Evolutionary conservation across 1,140 invertebrate genomes (phyloP).

Genomic region (Antheraea mylitta): DNA sequence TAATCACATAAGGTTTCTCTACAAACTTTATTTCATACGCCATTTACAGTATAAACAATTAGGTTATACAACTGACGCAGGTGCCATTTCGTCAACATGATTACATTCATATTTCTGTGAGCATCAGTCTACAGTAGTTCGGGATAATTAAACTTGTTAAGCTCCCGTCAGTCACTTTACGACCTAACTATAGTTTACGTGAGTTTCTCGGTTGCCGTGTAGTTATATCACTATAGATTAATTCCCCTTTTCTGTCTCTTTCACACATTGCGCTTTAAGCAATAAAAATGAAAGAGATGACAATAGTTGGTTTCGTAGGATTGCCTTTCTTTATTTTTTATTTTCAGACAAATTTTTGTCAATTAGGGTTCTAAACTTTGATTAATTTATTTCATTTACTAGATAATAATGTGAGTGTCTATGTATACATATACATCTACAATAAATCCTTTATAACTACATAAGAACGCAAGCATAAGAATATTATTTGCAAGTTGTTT

Average conservation of each 20-base stretch:
- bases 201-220: background rate
- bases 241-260: background rate
- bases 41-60: background rate
- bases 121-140: constrained; percentile 5
- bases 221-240: background rate
- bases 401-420: no score
- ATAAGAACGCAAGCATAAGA: no score
- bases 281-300: background rate
- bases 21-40: no score
- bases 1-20: no score
- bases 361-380: no score
- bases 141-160: constrained; percentile 23
- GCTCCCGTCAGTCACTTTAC: constrained; percentile 7
- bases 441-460: no score
- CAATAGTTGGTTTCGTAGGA: background rate
- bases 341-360: background rate
- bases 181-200: background rate
- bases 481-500: no score
- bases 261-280: background rate
- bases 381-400: no score
- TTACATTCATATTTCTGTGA: background rate
- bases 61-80: background rate
- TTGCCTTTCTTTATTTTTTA: background rate
- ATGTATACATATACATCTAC: no score
- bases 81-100: background rate